Conservation (phyloP, 2,888 invertebrate genomes). For the Cepaea hortensis region DNA sequence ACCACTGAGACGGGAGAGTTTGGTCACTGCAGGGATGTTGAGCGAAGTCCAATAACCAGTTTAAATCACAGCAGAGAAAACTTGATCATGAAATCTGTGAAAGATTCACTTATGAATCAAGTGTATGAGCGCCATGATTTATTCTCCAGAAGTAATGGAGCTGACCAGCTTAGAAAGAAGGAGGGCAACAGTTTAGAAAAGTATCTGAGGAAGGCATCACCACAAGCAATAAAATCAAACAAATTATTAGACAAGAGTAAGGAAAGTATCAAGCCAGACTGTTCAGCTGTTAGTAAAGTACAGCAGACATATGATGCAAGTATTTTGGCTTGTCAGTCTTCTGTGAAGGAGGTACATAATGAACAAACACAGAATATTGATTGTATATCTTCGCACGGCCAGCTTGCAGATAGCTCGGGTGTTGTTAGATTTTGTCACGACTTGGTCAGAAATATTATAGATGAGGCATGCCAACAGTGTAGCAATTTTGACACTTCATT, state of each 20-base stretch:
- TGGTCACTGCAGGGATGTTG: not conserved
- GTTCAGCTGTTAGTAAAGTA: not conserved
- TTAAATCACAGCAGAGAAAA: slow-evolving; percentile 24
- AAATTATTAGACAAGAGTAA: slow-evolving; percentile 13
- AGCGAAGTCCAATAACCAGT: slow-evolving; percentile 12
- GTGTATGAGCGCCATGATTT: slow-evolving; percentile 20
- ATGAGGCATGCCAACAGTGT: slow-evolving; percentile 20
- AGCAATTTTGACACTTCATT: not conserved
- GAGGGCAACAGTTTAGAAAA: not conserved
- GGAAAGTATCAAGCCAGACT: not conserved
- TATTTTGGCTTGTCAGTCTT: not conserved
- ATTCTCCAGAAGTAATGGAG: slow-evolving; percentile 6
- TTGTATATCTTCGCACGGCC: not conserved
- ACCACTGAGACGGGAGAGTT: not conserved
- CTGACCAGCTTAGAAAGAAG: slow-evolving; percentile 6
- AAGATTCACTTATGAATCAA: slow-evolving; percentile 14
- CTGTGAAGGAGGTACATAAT: not conserved
- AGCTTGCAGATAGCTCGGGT: not conserved
- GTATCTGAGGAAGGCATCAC: slow-evolving; percentile 13
- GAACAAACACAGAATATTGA: not conserved
- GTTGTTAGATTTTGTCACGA: slow-evolving; percentile 20
- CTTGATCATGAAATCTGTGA: slow-evolving; percentile 9
- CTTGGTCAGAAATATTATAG: slow-evolving; percentile 6
- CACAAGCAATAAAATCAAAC: not conserved
- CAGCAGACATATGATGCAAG: not conserved